These are phyloP conservation scores for Cyphomyrmex costatus DNA, from an alignment of 1,140 invertebrate genomes.

Conservation along the genomic window DNA sequence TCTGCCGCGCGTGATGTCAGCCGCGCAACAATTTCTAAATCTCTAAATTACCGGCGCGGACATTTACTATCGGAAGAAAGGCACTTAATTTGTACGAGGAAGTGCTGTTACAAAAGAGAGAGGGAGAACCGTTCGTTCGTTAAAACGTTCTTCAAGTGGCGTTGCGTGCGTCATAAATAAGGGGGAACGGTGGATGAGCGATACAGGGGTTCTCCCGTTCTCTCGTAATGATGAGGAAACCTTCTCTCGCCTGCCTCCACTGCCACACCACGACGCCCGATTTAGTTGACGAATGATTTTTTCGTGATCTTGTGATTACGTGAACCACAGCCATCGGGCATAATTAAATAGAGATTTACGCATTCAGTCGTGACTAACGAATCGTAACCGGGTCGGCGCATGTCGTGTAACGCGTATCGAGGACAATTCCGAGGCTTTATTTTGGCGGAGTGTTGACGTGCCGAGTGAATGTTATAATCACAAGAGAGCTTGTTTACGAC, in stretches of 20 bases:
- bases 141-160: conserved; percentile 69
- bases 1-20: conserved; percentile 20
- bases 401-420: conserved; percentile 29
- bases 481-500: background rate
- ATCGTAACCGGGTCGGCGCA: conserved; percentile 17
- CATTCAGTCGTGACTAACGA: conserved; percentile 24
- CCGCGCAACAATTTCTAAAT: conserved; percentile 74
- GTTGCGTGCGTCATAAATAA: conserved; percentile 77
- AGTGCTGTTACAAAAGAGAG: conserved; percentile 67
- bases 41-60: conserved; percentile 74
- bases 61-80: conserved; percentile 77
- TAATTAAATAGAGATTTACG: conserved; percentile 60
- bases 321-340: conserved; percentile 24
- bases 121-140: conserved; percentile 73
- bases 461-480: conserved; percentile 38
- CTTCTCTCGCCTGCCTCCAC: background rate
- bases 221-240: conserved; percentile 36
- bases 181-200: conserved; percentile 54
- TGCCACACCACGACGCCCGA: background rate
- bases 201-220: conserved; percentile 46
- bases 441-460: conserved; percentile 30
- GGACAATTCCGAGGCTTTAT: conserved; percentile 46
- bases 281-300: conserved; percentile 62
- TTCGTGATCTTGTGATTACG: background rate
- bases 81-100: conserved; percentile 77